These are phyloP conservation scores for Rhynchopsitta pachyrhyncha DNA, from an alignment of 2,113 vertebrate genomes.

Conservation along the genomic window DNA sequence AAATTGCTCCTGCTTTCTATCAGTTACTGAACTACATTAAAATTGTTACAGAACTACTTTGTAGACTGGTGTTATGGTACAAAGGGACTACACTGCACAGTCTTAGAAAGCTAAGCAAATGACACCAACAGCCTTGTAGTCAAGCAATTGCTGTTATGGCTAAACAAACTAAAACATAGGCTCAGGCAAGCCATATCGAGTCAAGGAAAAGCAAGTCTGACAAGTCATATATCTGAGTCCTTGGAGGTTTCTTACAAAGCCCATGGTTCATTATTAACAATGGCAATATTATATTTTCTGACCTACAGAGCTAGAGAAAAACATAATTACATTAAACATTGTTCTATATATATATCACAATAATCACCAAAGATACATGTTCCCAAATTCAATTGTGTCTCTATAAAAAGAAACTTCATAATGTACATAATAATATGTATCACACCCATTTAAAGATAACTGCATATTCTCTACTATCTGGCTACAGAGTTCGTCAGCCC, in stretches of 20 bases:
- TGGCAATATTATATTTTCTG: background rate
- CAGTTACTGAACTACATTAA: background rate
- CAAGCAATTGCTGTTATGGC: background rate
- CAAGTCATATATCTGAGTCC: background rate
- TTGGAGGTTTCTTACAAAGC: background rate
- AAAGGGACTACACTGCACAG: background rate
- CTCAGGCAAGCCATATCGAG: background rate
- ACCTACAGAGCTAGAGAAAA: background rate
- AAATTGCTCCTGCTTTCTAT: background rate
- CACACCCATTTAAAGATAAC: background rate
- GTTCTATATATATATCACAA: background rate
- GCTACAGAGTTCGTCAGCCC: background rate
- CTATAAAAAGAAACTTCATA: background rate
- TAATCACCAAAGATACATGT: background rate
- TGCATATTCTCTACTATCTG: background rate
- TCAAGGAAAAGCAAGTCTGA: background rate
- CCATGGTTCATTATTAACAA: background rate
- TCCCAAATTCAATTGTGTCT: background rate
- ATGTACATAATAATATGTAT: background rate
- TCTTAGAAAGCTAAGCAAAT: background rate
- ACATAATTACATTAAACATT: background rate
- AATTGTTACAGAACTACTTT: background rate
- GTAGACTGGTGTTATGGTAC: background rate
- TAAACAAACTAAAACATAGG: background rate
- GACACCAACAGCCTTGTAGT: background rate